Conservation (phyloP, 2,888 invertebrate genomes). For the Zaprionus bogoriensis region DNA sequence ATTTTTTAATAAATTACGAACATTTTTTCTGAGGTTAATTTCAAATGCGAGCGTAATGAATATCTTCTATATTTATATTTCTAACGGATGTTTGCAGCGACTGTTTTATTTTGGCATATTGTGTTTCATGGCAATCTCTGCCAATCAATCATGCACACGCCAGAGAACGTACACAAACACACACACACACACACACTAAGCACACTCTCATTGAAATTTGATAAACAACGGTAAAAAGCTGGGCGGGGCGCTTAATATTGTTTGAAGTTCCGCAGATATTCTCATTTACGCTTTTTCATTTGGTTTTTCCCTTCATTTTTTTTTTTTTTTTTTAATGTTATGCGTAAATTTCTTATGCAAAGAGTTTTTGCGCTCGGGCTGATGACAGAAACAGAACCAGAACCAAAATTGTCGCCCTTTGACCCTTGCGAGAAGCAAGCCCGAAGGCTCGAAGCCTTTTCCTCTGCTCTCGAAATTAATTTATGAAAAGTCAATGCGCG, state of each 20-base stretch:
- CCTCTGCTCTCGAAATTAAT: no score
- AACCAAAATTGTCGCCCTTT: not conserved
- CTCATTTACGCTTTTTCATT: no score
- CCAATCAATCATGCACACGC: slow-evolving; percentile 60
- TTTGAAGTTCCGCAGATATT: slow-evolving; percentile 22
- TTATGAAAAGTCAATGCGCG: no score
- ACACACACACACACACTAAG: not conserved
- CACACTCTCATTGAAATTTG: slow-evolving; percentile 10
- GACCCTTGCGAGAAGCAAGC: no score
- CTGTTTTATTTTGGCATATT: slow-evolving; percentile 27
- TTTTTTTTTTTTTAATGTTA: not conserved
- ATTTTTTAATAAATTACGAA: not conserved
- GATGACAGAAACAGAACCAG: not conserved
- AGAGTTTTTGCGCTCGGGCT: not conserved
- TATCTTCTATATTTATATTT: not conserved
- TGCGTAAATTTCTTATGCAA: slow-evolving; percentile 8
- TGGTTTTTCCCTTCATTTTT: not conserved
- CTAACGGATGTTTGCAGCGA: not conserved
- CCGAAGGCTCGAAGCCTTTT: no score
- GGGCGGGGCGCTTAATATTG: slow-evolving; percentile 13
- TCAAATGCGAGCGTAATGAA: not conserved
- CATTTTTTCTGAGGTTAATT: no score
- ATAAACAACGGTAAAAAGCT: slow-evolving; percentile 23
- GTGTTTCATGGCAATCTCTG: slow-evolving; percentile 55
- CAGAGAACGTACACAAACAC: slow-evolving; percentile 11